Evolutionary conservation across 2,113 vertebrate genomes (phyloP), one percentile per base, ranked within the genome.

Genomic region (Poeciliopsis occidentalis): DNA sequence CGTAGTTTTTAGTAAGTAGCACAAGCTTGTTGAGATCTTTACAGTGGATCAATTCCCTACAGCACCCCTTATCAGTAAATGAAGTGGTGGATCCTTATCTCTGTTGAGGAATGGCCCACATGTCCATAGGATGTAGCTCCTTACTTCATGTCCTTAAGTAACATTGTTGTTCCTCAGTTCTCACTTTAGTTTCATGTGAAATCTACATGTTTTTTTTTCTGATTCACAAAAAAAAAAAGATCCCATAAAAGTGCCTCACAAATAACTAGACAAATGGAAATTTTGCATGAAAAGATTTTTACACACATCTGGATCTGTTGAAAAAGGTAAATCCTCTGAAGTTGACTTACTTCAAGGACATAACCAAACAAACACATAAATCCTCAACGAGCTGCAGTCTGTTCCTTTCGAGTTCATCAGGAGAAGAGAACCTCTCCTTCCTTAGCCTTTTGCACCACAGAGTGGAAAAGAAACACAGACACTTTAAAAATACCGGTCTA

Each of bases 401-500:
- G 5, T 73, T 24, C 12, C 12, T 73, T 71, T 69, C 41, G 44
- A 31, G 29, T 76, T 78, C 69, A 32, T 65, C 68, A 27, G 12
- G 63, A 57, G 22, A 71, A 54, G 62, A 68, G 15, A 29, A 10
- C 15, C 60, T 74, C 39, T 34, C 2, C 30, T 22, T 5, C 3
- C 44, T 67, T 22, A 27, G 41, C 15, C 12, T 32, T n/a, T n/a
- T 51, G 61, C 19, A 31, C 19, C 31, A 63, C 22, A 47, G 34
- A 72, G 62, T 27, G 19, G 2, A 78, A 78, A 81, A 24, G 2
- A 78, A 73, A 81, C 69, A 72, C 6, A 71, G 17, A 10, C 26
- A 65, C 63, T 13, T 61, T 66, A 80, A 79, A 78, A 67, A 71
- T 67, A 63, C 63, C 64, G 57, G 15, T 66, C 61, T n/a, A 67